Base-by-base conservation (phyloP, 2,888 invertebrate genomes). In the Allygus modestus region DNA sequence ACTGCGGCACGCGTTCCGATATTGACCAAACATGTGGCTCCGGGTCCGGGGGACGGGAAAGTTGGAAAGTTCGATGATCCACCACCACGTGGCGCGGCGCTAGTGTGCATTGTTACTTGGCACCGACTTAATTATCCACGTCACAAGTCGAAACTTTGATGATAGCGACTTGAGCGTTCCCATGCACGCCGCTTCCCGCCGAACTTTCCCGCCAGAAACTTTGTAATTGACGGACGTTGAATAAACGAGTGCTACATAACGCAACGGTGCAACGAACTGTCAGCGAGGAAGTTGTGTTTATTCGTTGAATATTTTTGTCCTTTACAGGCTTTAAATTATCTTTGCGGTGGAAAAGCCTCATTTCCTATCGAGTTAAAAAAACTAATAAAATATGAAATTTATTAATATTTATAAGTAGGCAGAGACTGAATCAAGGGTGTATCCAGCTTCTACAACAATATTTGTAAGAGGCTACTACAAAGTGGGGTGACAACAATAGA, bases 21-120 rank as follows among this genome's bases (percentile, higher is more conserved):
- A 77, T 77, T 28, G 75, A 77, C 75, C 37, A 77, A 77, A 77
- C 75, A 77, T 51, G 51, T 26, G 43, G 28, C 15, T n/a, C n/a
- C n/a, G n/a, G n/a, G n/a, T n/a, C n/a, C n/a, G n/a, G n/a, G n/a
- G n/a, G n/a, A n/a, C n/a, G n/a, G n/a, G 20, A 17, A 31, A 71
- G 71, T 33, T 9, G 71, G 4, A n/a, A n/a, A 43, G 75, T 77
- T 77, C 75, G 26, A 41, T 28, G 75, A 28, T 46, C 75, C 75
- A 12, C 75, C 75, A 65, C 54, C 54, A 54, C 65, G 65, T 65
- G 65, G 26, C 23, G 58, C 0, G 23, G 58, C 65, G 65, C 31
- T 31, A 65, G 65, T 65, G 65, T 65, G 28, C 28, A 65, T 31
- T 65, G 28, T 31, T 31, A 15, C 28, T 65, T 31, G 65, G 65